A percentile compares a stretch with the other conserved stretches of the same genome.
phyloP scores from a whole-genome alignment of 2,797 vertebrate genomes.

The Heterohyrax brucei region DNA sequence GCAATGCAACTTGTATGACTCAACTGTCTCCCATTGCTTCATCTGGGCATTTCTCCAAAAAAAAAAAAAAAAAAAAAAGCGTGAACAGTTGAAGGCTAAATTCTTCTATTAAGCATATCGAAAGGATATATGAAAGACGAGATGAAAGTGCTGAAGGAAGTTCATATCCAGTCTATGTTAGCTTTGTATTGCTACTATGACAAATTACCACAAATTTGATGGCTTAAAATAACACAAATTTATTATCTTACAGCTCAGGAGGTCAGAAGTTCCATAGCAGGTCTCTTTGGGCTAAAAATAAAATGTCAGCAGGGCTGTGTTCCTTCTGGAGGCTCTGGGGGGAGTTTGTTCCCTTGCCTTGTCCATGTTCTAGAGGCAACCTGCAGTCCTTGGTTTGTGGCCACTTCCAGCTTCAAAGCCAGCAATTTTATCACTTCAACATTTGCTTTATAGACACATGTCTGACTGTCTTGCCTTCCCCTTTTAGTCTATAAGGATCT shows the following conservation, averaged over 20 bases:
- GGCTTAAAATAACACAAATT: background rate
- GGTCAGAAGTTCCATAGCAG: background rate
- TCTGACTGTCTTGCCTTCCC: background rate
- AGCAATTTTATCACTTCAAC: background rate
- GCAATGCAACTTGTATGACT: background rate
- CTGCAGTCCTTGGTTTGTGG: background rate
- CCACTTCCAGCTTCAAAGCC: background rate
- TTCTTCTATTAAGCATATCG: background rate
- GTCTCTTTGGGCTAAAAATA: background rate
- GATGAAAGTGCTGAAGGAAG: conserved; percentile 71
- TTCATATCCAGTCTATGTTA: background rate
- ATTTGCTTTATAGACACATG: background rate
- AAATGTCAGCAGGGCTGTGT: background rate
- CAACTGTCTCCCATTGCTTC: background rate
- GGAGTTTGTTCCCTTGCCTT: background rate
- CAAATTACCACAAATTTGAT: background rate
- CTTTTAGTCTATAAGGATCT: background rate
- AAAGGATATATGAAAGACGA: background rate
- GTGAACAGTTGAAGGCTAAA: background rate
- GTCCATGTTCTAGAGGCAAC: background rate
- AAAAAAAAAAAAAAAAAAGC: background rate
- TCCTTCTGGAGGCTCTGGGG: background rate
- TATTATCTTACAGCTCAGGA: too few relatives aligned
- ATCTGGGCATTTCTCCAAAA: background rate
- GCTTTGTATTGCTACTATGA: background rate